Base-by-base conservation (phyloP, 2,888 invertebrate species). In the Antheraea yamamai region DNA sequence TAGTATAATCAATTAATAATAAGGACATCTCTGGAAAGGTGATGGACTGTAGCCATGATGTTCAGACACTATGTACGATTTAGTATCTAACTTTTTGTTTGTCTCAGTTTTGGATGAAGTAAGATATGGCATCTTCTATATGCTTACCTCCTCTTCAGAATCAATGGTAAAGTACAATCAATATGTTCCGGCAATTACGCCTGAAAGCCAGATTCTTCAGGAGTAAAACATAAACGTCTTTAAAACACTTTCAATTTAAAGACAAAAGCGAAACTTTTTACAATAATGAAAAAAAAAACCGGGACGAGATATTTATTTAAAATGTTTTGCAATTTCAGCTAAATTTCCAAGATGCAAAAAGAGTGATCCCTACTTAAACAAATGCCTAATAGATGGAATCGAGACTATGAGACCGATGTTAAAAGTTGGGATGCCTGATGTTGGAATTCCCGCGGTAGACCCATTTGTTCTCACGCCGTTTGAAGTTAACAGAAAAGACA, bases 301-400 rank as follows among this genome's bases (percentile, higher is more conserved):
- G 6, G 58, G 20, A 58, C 10, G 7, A 61, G 6, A 16, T 10
- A 30, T 30, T 16, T 1, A 16, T 4, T 16, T 66, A 66, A 16
- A 30, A 30, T 66, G 4, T 66, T 16, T 66, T 30, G 16, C 6
- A 66, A 66, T 66, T 30, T 16, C 64, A 66, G 64, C 64, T 4
- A 66, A 30, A 26, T 30, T 66, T 66, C 30, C 64, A 30, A 66
- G 26, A 66, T 66, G 64, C 64, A 66, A 30, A 66, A 66, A 66
- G 64, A 66, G 64, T 30, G 64, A 66, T 66, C 64, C 64, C 16
- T 6, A 66, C 30, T 26, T 66, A 66, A 66, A 66, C 64, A 26
- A 66, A 66, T 66, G 64, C 26, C 30, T 66, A 30, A 66, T 66
- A 26, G 16, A 66, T 26, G 64, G 30, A 66, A 14, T 66, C 30